Conservation (phyloP, 1,140 invertebrate species). For the Drusus annulatus region DNA sequence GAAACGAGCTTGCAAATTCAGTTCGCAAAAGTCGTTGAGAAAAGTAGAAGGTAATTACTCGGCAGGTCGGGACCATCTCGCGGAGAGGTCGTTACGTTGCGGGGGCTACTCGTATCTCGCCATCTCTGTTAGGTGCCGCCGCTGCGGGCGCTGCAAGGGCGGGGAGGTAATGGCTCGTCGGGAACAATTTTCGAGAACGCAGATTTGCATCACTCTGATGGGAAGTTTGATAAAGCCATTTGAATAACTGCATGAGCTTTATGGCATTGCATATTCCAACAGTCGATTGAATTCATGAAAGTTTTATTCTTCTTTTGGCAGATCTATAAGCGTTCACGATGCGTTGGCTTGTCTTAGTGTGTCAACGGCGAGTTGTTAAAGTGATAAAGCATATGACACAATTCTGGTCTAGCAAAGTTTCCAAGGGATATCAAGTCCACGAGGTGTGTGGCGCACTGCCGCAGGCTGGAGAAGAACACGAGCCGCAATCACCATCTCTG, state of each 20-base stretch:
- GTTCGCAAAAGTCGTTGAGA: not conserved
- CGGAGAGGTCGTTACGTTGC: slow-evolving; percentile 47
- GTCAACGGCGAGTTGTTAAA: no score
- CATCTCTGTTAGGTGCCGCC: slow-evolving; percentile 48
- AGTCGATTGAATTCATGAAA: not conserved
- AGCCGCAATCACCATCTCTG: slow-evolving; percentile 15
- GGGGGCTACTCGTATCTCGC: slow-evolving; percentile 38
- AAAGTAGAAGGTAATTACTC: not conserved
- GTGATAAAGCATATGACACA: no score
- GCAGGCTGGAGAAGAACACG: not conserved
- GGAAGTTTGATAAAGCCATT: slow-evolving; percentile 16
- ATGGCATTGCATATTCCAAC: not conserved
- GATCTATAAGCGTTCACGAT: no score
- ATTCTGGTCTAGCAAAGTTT: no score
- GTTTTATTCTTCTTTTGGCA: no score
- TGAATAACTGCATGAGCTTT: not conserved
- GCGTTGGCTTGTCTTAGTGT: no score
- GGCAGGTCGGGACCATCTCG: not conserved
- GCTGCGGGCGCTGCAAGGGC: not conserved
- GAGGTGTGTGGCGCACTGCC: not conserved
- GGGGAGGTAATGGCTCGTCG: not conserved
- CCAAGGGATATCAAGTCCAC: not conserved
- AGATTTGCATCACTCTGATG: slow-evolving; percentile 19
- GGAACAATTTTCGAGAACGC: slow-evolving; percentile 9
- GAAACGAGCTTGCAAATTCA: not conserved